Evolutionary conservation across 2,797 vertebrate genomes (phyloP).

Genomic region (Gephyroberyx darwinii): DNA sequence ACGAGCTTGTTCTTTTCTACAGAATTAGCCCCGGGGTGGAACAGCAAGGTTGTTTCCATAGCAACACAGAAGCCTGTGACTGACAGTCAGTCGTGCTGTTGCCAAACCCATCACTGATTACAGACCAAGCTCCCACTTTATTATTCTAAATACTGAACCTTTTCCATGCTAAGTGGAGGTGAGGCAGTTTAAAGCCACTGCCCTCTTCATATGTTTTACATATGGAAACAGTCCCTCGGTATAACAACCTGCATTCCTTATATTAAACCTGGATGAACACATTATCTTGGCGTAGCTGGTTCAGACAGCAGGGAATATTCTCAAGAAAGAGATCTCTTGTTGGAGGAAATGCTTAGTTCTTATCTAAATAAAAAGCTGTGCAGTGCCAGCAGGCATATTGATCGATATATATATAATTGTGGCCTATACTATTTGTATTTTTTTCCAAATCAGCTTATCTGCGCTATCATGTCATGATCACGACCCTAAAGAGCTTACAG

Average conservation of each 20-base stretch:
- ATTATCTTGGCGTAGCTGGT: too few relatives aligned
- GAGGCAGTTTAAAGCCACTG: constrained; percentile 43
- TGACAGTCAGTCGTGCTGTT: constrained; percentile 59
- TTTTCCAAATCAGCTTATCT: too few relatives aligned
- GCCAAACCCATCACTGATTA: constrained; percentile 37
- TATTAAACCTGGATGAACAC: constrained; percentile 34
- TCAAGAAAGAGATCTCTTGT: too few relatives aligned
- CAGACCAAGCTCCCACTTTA: constrained; percentile 48
- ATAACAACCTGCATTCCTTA: constrained; percentile 38
- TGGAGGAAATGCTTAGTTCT: too few relatives aligned
- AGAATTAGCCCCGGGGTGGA: constrained; percentile 61
- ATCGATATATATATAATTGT: too few relatives aligned
- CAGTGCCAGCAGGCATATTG: too few relatives aligned
- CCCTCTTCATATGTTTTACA: constrained; percentile 37
- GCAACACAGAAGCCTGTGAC: constrained; percentile 70
- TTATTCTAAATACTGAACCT: constrained; percentile 63
- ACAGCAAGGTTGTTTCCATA: constrained; percentile 79
- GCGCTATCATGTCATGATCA: too few relatives aligned
- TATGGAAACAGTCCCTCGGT: constrained; percentile 9
- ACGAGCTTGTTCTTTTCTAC: constrained; percentile 52
- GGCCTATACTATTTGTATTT: too few relatives aligned
- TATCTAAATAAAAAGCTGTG: too few relatives aligned
- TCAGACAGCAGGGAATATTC: too few relatives aligned
- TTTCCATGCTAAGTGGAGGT: constrained; percentile 52
- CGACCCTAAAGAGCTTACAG: too few relatives aligned